Percentiles rank a stretch among this genome's conserved stretches.
phyloP scores from a whole-genome alignment of 1,140 invertebrate species.

The Vollenhovia emeryi region DNA sequence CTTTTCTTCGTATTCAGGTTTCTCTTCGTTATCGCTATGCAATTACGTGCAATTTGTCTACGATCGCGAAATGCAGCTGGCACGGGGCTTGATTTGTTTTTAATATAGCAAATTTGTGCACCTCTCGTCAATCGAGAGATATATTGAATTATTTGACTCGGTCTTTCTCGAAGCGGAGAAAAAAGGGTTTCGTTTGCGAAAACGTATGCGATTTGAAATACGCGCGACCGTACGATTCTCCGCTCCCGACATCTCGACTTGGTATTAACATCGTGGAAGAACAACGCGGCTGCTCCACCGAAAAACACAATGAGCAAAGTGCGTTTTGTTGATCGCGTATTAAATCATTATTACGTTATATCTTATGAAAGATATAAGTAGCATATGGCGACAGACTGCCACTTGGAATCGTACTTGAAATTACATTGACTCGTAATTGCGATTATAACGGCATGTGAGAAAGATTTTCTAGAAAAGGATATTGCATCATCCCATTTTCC shows the following conservation, averaged over 20 bases:
- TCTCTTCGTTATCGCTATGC: neutral
- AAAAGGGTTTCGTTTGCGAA: neutral
- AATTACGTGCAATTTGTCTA: neutral
- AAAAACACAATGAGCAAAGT: neutral
- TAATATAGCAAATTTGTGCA: neutral
- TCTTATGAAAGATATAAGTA: neutral
- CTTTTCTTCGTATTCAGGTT: neutral
- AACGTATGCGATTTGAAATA: constrained; percentile 10
- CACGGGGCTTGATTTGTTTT: neutral
- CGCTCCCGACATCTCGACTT: neutral
- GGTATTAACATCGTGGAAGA: constrained; percentile 23
- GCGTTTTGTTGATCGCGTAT: neutral
- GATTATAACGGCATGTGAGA: neutral
- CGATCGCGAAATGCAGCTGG: neutral
- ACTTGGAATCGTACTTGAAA: neutral
- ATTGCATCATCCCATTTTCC: neutral
- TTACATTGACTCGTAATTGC: neutral
- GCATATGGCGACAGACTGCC: neutral
- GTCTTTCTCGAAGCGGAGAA: neutral
- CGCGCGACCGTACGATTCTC: neutral
- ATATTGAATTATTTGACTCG: neutral
- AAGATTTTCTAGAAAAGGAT: neutral
- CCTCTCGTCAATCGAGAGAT: neutral
- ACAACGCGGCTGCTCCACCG: constrained; percentile 18
- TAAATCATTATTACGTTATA: neutral